Evolutionary conservation across 2,888 invertebrate genomes (phyloP).

Genomic region (Scrobipalpa atriplicella): DNA sequence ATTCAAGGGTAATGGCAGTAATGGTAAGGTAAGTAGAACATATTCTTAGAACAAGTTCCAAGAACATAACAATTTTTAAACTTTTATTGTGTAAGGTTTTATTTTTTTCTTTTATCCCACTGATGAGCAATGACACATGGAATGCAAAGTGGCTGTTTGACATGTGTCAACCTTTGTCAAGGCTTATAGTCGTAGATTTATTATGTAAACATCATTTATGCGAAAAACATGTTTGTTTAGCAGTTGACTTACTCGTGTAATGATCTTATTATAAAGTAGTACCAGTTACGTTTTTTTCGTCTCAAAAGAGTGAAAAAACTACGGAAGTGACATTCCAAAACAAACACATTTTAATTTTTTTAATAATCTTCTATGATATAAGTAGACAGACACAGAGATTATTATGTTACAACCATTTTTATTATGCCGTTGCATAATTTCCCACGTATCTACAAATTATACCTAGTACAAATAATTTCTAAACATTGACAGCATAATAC

Average conservation of each 20-base stretch:
- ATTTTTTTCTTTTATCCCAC: neutral
- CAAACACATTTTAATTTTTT: neutral
- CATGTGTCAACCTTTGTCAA: conserved; percentile 1
- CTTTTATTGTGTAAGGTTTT: neutral
- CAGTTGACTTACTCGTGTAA: neutral
- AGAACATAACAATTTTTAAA: neutral
- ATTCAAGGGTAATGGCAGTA: no score
- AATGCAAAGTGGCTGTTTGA: conserved; percentile 1
- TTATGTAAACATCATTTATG: neutral
- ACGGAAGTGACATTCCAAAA: neutral
- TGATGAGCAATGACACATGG: neutral
- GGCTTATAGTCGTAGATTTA: neutral
- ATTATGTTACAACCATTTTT: no score
- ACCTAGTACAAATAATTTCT: no score
- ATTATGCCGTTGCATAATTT: no score
- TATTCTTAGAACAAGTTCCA: no score
- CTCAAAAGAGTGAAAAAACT: neutral
- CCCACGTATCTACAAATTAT: no score
- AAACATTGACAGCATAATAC: no score
- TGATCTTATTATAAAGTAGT: neutral
- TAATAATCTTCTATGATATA: no score
- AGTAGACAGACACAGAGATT: no score
- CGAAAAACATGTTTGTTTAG: neutral
- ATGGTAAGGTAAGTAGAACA: no score
- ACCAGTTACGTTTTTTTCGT: neutral